Evolutionary conservation across 2,113 vertebrate genomes (phyloP), one percentile per base, ranked within the genome.

Genomic region (Archilochus colubris): DNA sequence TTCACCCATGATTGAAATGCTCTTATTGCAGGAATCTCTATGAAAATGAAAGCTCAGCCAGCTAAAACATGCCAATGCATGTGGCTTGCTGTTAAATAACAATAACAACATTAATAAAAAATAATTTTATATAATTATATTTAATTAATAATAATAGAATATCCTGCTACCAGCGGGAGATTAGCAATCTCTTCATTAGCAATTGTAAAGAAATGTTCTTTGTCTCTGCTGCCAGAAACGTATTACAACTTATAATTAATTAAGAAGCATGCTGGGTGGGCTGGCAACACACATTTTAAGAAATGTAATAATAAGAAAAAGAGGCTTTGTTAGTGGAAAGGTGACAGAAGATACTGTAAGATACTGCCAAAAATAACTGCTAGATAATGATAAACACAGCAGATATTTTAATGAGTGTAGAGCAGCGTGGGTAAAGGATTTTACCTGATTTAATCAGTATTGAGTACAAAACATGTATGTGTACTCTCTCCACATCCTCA

Each of bases 231-330:
- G 58, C 51, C 75, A 94, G 84, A 89, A 94, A 88, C 24, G 38
- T 85, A 73, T 70, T 96, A 59, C 43, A 94, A 70, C 50, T 89
- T 94, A 84, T 80, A 95, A 94, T 95, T 93, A 92, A 82, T 92
- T 91, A 93, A 93, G 78, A 82, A 86, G 20, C 89, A 73, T 76
- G 63, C 74, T 87, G 75, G 28, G 63, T 94, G 78, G 93, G 68
- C 40, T 88, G 94, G 84, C 82, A 92, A 80, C 8, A 70, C 50
- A 82, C 31, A 30, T 85, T 87, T 38, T 70, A 88, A 85, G 74
- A 79, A 91, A 95, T 2, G 5, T 63, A 93, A 93, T 92, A 92
- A 86, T 68, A 83, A 75, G 48, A 85, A 53, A 87, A 70, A 86
- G 93, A 82, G 31, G 33, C 25, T 82, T 80, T 94, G 21, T 54